These are phyloP conservation scores for western clawed frog (Xenopus tropicalis) DNA, from an alignment of 2,113 vertebrate genomes.

Conservation along the genomic window UCB_Xtro_10.0 CM004445.2:82584001-82584500, in stretches of 20 bases:
- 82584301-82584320: constrained; percentile 29
- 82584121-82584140: constrained; percentile 41
- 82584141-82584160: constrained; percentile 44
- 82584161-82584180: constrained; percentile 47
- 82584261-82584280: constrained; percentile 35
- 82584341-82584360: constrained; percentile 41
- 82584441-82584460: constrained; percentile 2
- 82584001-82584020: constrained; percentile 32
- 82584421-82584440: constrained; percentile 33
- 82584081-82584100: constrained; percentile 31
- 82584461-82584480: constrained; percentile 5
- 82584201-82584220: constrained; percentile 44
- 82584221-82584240: constrained; percentile 45
- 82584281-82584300: constrained; percentile 26
- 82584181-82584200: constrained; percentile 44
- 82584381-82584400: constrained; percentile 34
- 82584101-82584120: constrained; percentile 40
- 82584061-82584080: constrained; percentile 37
- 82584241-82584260: constrained; percentile 38
- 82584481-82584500: neutral
- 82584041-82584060: constrained; percentile 41
- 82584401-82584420: constrained; percentile 33
- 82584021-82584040: constrained; percentile 27
- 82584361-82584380: constrained; percentile 38
- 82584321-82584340: constrained; percentile 36